Conservation (phyloP, 2,113 vertebrate genomes). For the Andinoacara biseriatus region DNA sequence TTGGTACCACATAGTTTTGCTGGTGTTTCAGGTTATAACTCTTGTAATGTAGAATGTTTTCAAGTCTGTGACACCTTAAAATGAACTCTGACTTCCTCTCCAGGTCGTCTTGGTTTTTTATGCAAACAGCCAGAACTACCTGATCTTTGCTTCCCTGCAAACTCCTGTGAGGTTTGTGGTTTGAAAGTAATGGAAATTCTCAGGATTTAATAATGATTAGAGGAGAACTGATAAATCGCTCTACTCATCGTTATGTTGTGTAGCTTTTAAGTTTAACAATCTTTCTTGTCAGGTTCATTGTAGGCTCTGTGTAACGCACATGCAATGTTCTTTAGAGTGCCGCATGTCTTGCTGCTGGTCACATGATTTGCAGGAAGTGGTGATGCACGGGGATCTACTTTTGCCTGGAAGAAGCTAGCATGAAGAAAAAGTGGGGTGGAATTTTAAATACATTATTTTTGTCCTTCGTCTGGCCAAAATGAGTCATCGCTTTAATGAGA, state of each 20-base stretch:
- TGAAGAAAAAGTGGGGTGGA: not conserved
- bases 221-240: not conserved
- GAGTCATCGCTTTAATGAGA: not conserved
- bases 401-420: not conserved
- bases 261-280: not conserved
- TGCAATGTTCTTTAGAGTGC: not conserved
- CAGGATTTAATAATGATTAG: not conserved
- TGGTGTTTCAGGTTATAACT: not conserved
- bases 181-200: not conserved
- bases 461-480: not conserved
- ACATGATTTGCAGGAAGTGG: not conserved
- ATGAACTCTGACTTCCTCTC: not conserved
- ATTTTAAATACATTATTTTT: not conserved
- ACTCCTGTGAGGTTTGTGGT: not conserved
- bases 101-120: not conserved
- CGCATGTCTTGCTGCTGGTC: not conserved
- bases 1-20: not conserved
- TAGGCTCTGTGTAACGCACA: not conserved
- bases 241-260: not conserved
- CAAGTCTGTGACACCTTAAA: not conserved
- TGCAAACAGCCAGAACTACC: not conserved
- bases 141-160: not conserved
- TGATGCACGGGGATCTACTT: not conserved
- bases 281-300: not conserved
- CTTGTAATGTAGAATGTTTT: not conserved